Conservation (phyloP, 2,888 invertebrate genomes). For the Cerastoderma edule region DNA sequence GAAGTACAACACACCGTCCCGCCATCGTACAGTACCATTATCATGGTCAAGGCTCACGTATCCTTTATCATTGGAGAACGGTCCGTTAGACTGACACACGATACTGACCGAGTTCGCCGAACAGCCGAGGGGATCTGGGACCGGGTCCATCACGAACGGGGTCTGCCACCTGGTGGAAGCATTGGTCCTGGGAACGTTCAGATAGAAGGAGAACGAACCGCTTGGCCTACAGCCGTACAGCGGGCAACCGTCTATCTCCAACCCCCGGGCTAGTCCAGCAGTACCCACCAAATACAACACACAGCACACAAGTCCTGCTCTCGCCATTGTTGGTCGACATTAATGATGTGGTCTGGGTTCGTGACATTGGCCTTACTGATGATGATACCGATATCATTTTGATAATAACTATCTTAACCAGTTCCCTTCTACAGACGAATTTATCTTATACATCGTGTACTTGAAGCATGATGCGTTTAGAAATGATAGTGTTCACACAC, state of each 20-base stretch:
- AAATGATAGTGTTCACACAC: too few species aligned
- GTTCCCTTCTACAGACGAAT: too few species aligned
- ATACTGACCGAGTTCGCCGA: constrained; percentile 55
- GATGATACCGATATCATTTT: too few species aligned
- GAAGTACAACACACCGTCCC: constrained; percentile 55
- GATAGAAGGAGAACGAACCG: constrained; percentile 67
- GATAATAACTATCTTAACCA: too few species aligned
- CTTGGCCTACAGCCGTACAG: constrained; percentile 67
- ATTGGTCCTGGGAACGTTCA: constrained; percentile 44
- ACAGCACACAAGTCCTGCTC: too few species aligned
- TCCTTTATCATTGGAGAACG: constrained; percentile 62
- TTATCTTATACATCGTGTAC: too few species aligned
- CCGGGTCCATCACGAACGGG: constrained; percentile 48
- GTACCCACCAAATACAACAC: too few species aligned
- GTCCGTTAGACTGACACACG: constrained; percentile 61
- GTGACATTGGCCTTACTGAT: too few species aligned
- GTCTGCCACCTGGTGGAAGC: constrained; percentile 58
- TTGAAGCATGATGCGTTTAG: too few species aligned
- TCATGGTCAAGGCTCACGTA: constrained; percentile 63
- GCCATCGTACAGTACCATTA: constrained; percentile 66
- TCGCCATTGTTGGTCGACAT: too few species aligned
- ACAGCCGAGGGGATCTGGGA: constrained; percentile 60
- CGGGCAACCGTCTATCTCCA: constrained; percentile 69
- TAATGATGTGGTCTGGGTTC: too few species aligned
- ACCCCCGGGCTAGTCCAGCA: too few species aligned